Conservation (phyloP, 1,140 invertebrate species). For the Caenorhabditis remanei region DNA sequence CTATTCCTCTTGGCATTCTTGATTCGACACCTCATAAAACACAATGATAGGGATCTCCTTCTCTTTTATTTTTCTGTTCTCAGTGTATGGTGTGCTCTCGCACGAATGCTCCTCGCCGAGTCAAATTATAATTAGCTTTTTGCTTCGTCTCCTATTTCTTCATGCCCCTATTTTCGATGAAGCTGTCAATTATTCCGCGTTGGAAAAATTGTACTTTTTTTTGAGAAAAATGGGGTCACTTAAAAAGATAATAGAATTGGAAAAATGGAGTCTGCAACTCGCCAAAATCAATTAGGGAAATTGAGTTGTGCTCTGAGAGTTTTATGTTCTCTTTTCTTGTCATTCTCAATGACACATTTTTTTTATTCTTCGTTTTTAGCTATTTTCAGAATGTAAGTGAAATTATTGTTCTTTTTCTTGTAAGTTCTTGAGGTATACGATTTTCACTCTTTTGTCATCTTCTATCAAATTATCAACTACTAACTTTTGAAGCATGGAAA, state of each 20-base stretch:
- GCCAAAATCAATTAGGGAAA: slow-evolving; percentile 38
- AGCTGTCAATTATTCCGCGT: slow-evolving; percentile 35
- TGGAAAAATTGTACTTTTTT: slow-evolving; percentile 23
- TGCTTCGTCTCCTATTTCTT: slow-evolving; percentile 53
- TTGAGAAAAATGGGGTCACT: neutral
- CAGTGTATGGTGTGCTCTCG: slow-evolving; percentile 18
- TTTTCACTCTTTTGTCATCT: too few relatives aligned
- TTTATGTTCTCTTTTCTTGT: slow-evolving; percentile 27
- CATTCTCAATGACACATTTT: neutral
- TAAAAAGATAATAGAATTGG: neutral
- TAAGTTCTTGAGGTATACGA: too few relatives aligned
- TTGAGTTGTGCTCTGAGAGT: slow-evolving; percentile 4
- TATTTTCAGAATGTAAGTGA: too few relatives aligned
- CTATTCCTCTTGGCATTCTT: neutral
- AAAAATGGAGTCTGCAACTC: neutral
- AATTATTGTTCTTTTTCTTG: too few relatives aligned
- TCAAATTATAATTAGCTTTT: slow-evolving; percentile 55
- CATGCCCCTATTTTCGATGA: slow-evolving; percentile 26
- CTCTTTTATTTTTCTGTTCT: neutral
- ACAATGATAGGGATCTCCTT: slow-evolving; percentile 6
- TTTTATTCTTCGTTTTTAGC: neutral
- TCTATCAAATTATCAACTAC: too few relatives aligned
- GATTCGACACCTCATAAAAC: neutral
- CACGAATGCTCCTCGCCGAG: slow-evolving; percentile 34
- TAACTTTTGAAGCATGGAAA: too few relatives aligned